Evolutionary conservation across 2,888 invertebrate genomes (phyloP), one percentile per base, ranked within the genome.

Genomic region (Caenorhabditis drosophilae): DNA sequence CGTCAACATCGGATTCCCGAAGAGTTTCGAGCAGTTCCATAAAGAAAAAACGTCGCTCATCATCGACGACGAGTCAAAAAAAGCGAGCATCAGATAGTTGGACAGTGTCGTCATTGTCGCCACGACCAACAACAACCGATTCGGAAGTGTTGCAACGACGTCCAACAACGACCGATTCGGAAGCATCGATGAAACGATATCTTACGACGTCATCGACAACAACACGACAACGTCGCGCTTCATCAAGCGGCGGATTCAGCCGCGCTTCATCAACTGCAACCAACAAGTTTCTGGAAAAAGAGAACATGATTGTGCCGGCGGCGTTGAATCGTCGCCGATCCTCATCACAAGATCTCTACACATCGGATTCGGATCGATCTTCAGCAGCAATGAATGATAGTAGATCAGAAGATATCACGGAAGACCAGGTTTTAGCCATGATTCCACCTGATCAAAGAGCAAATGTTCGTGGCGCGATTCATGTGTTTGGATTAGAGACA

Each of bases 231-330:
- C 20, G 45, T 6, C 6, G 40, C 40, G 6, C 31, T 31, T 31
- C 31, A 31, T 31, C 31, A 31, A n/a, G n/a, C n/a, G n/a, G n/a
- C n/a, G n/a, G n/a, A n/a, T n/a, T n/a, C n/a, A n/a, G n/a, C n/a
- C n/a, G n/a, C n/a, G n/a, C 12, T 31, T 47, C 47, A 18, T 3
- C 22, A 22, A 12, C 20, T 6, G 35, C 3, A 2, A 34, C 68
- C 4, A 75, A 75, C 41, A 64, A 60, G 35, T 76, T 76, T 38
- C 46, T 73, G 47, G 76, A 76, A 42, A 76, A 76, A 53, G 76
- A 76, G 46, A 74, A 76, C 27, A 76, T 72, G 73, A 66, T 76
- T 22, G 76, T 76, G 0, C 73, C 76, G 16, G 76, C 76, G 9
- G 73, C 71, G 2, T 31, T 73, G 44, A 63, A 67, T 36, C 52